Evolutionary conservation across 2,113 vertebrate genomes (phyloP), one percentile per base, ranked within the genome.

Genomic region (Microcebus griseorufus): DNA sequence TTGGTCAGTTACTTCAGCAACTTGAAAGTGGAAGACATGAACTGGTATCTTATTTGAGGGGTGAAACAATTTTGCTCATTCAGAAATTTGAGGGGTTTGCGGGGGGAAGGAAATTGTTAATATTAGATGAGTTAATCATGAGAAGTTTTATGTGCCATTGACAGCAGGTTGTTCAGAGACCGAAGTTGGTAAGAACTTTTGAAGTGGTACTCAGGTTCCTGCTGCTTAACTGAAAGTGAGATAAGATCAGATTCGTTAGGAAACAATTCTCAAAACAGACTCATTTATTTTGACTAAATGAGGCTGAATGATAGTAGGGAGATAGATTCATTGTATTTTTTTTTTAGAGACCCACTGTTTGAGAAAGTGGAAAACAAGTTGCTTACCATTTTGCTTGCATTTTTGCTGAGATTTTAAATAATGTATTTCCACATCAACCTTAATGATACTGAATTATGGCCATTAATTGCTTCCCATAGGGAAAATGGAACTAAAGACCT

Each of bases 201-300:
- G 97, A 98, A 98, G 98, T 98, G 98, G 98, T 98, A 97, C 96
- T 96, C 93, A 94, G 97, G 97, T 98, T 98, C 97, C 97, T 98
- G 96, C 93, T 96, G 95, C 94, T 98, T 93, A 97, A 98, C 97
- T 98, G 98, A 98, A 98, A 97, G 93, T 96, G 88, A 97, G 98
- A 98, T 98, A 98, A 98, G 98, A 98, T 98, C 97, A 89, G n/a
- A 91, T 98, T 98, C 70, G 84, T 97, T 98, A 97, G 92, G 92
- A 96, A 97, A 95, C 75, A 81, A 82, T 97, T 97, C 92, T 88
- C 92, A 97, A 98, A 97, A 96, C 97, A 97, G 73, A 97, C 76
- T 94, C 93, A 98, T 95, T 96, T 92, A 64, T 97, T 97, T 95
- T 97, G 81, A 90, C 70, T 90, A 98, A 95, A 97, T 91, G 88